Percentiles rank a stretch among this genome's conserved stretches.
phyloP scores from a whole-genome alignment of 1,140 invertebrate genomes.

The Philotrypesis tridentata region DNA sequence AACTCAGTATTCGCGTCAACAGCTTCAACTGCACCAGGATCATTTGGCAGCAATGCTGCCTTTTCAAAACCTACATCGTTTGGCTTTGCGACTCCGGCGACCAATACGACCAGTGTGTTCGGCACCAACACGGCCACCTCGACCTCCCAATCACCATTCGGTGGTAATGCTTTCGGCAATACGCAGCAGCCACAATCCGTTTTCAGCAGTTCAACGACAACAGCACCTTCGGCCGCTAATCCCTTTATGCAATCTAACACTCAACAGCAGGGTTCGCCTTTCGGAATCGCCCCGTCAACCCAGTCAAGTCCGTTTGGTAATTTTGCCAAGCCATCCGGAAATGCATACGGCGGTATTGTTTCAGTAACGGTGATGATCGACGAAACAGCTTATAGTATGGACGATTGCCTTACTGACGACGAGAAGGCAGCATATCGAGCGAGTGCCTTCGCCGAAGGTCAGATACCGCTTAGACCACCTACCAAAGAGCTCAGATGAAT shows the following conservation, averaged over 20 bases:
- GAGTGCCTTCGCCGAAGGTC: slow-evolving; percentile 61
- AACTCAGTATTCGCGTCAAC: slow-evolving; percentile 20
- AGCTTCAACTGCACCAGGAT: background rate
- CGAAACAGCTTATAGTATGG: slow-evolving; percentile 60
- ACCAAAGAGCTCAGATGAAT: slow-evolving; percentile 65
- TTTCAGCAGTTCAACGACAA: background rate
- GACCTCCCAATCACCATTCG: slow-evolving; percentile 41
- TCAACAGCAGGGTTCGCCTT: slow-evolving; percentile 35
- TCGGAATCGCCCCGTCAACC: slow-evolving; percentile 36
- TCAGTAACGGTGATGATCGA: slow-evolving; percentile 55
- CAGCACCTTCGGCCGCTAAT: background rate
- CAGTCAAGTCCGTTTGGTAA: slow-evolving; percentile 53
- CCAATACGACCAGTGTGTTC: slow-evolving; percentile 17
- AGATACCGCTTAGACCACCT: slow-evolving; percentile 67
- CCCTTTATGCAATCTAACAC: slow-evolving; percentile 4
- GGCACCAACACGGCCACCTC: background rate
- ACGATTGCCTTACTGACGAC: slow-evolving; percentile 62
- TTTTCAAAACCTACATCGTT: background rate
- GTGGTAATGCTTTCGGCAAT: slow-evolving; percentile 47
- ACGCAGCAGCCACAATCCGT: slow-evolving; percentile 15
- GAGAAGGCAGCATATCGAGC: slow-evolving; percentile 63
- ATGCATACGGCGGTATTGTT: slow-evolving; percentile 41
- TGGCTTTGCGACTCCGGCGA: slow-evolving; percentile 6
- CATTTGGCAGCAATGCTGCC: background rate
- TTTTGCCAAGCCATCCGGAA: slow-evolving; percentile 22